Percentiles rank a stretch among this genome's conserved stretches.
Conservation (phyloP, 2,888 invertebrate genomes). For the Stenichneumon culpator region DNA sequence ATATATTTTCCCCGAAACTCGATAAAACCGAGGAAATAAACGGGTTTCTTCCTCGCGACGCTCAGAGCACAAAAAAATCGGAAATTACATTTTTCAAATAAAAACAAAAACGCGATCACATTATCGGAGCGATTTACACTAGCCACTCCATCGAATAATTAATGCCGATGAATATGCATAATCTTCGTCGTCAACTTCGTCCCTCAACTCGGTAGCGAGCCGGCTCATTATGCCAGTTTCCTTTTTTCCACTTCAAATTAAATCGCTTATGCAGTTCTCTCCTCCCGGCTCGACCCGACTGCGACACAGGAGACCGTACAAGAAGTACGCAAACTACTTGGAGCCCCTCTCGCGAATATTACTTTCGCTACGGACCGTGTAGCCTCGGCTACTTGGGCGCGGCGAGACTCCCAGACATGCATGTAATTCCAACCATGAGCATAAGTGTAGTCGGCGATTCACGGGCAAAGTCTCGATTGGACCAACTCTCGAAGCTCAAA, state of each 20-base stretch:
- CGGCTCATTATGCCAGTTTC: neutral
- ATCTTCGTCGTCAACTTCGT: neutral
- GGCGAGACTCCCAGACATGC: conserved; percentile 13
- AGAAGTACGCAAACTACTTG: conserved; percentile 17
- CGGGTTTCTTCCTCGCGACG: neutral
- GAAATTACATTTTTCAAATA: neutral
- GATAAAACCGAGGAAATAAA: neutral
- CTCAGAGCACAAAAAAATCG: neutral
- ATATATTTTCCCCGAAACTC: no score
- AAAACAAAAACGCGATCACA: neutral
- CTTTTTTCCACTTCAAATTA: conserved; percentile 6
- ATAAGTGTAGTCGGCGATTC: conserved; percentile 53
- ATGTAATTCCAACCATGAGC: conserved; percentile 34
- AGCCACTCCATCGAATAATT: neutral
- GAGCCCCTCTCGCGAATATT: conserved; percentile 30
- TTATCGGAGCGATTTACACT: no score
- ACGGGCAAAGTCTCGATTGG: conserved; percentile 64
- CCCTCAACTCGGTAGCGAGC: neutral
- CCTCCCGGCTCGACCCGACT: neutral
- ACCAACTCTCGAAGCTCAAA: conserved; percentile 44
- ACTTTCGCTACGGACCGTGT: conserved; percentile 28
- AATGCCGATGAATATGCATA: neutral
- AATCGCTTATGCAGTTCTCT: conserved; percentile 15
- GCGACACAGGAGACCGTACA: neutral
- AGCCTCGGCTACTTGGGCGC: conserved; percentile 26